phyloP scores from a whole-genome alignment of 2,113 vertebrate species.

The Pteropus alecto region DNA sequence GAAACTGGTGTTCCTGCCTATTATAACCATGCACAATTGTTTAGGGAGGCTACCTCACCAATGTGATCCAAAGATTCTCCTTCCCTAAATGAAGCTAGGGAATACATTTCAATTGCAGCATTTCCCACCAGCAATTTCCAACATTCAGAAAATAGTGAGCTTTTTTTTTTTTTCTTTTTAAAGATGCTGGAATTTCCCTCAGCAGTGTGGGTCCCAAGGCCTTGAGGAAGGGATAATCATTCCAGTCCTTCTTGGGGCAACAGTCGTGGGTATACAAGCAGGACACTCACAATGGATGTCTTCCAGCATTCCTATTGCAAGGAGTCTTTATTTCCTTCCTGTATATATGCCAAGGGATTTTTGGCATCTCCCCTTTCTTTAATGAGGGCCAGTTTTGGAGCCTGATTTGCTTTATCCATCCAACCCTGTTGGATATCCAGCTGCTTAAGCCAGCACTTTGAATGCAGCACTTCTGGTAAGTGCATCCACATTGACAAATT shows the following conservation, averaged over 20 bases:
- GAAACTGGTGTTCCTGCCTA: background rate
- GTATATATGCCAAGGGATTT: conserved; percentile 14
- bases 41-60: background rate
- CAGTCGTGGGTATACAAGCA: background rate
- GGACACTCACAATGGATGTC: background rate
- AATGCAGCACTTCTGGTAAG: background rate
- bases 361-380: conserved; percentile 31
- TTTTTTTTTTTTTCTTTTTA: background rate
- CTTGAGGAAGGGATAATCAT: background rate
- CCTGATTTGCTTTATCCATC: background rate
- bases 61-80: background rate
- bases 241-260: conserved; percentile 38
- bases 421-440: conserved; percentile 26
- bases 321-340: conserved; percentile 34
- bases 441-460: conserved; percentile 22
- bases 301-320: conserved; percentile 41
- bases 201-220: background rate
- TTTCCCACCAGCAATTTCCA: conserved; percentile 3
- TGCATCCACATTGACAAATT: background rate
- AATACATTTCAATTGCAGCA: background rate
- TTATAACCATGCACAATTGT: background rate
- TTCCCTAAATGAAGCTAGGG: background rate
- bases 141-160: conserved; percentile 16
- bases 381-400: conserved; percentile 1
- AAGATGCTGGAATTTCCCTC: background rate